These are phyloP conservation scores for Mustela nigripes DNA, from an alignment of 2,113 vertebrate species.

Conservation along the genomic window DNA sequence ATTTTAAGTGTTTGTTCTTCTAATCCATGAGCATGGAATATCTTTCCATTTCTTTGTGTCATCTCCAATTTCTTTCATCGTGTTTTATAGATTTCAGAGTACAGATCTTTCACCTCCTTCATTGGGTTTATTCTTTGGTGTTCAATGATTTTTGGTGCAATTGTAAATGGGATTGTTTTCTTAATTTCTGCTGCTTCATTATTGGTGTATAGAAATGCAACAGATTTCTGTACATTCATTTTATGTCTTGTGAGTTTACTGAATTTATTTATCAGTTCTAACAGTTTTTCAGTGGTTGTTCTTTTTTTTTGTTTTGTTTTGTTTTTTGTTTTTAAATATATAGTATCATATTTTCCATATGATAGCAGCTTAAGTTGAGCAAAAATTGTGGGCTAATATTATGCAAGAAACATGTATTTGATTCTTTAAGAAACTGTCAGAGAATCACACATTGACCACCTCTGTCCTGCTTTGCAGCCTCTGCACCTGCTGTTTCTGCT, in stretches of 20 bases:
- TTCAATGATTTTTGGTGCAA: background rate
- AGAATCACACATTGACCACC: background rate
- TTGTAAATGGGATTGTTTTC: background rate
- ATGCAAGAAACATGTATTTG: background rate
- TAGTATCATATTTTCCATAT: background rate
- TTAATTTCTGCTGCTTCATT: background rate
- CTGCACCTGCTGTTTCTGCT: background rate
- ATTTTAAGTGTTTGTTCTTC: background rate
- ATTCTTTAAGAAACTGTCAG: background rate
- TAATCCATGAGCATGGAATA: background rate
- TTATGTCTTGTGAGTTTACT: background rate
- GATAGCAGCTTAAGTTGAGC: background rate
- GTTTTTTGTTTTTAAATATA: background rate
- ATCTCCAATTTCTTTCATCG: background rate
- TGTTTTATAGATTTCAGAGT: background rate
- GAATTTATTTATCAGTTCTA: background rate
- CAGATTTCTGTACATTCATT: background rate
- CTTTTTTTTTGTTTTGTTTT: background rate
- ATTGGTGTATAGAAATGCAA: background rate
- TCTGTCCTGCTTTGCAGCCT: background rate
- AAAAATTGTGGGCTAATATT: background rate
- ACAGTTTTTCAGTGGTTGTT: background rate
- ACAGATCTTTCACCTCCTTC: background rate
- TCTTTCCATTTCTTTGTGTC: background rate
- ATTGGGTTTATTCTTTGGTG: background rate